Conservation (phyloP, 1,140 invertebrate genomes). For the Papilio polytes region DNA sequence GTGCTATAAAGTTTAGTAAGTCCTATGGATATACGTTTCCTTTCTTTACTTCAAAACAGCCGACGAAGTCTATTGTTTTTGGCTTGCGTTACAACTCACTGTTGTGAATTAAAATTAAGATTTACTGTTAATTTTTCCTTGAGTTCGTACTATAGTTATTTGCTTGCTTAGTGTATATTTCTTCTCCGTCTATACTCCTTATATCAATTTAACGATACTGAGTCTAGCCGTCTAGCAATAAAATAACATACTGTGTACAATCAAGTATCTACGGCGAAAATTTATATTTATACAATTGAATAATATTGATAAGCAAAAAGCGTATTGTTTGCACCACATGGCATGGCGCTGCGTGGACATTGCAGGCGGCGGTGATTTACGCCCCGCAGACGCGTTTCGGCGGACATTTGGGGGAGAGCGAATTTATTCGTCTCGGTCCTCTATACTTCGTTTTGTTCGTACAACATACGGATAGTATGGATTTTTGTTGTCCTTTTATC, state of each 20-base stretch:
- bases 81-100: background rate
- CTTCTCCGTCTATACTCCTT: too few species aligned
- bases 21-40: slow-evolving; percentile 9
- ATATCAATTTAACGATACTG: too few species aligned
- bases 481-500: slow-evolving; percentile 10
- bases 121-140: background rate
- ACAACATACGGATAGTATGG: slow-evolving; percentile 2
- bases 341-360: background rate
- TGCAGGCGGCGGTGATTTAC: slow-evolving; percentile 50
- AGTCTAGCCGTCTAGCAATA: too few species aligned
- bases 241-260: too few species aligned
- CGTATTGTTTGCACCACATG: slow-evolving; percentile 18
- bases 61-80: background rate
- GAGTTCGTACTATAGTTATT: background rate
- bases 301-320: slow-evolving; percentile 12
- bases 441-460: slow-evolving; percentile 33
- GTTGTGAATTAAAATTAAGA: background rate
- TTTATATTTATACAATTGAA: background rate
- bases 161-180: background rate
- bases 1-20: background rate
- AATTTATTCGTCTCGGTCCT: slow-evolving; percentile 67
- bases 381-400: slow-evolving; percentile 39
- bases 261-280: too few species aligned
- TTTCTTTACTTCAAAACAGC: slow-evolving; percentile 11
- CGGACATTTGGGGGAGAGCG: slow-evolving; percentile 56